A percentile compares a stretch with the other conserved stretches of the same genome.
phyloP scores from a whole-genome alignment of 2,113 vertebrate genomes.

The Mungos mungo region DNA sequence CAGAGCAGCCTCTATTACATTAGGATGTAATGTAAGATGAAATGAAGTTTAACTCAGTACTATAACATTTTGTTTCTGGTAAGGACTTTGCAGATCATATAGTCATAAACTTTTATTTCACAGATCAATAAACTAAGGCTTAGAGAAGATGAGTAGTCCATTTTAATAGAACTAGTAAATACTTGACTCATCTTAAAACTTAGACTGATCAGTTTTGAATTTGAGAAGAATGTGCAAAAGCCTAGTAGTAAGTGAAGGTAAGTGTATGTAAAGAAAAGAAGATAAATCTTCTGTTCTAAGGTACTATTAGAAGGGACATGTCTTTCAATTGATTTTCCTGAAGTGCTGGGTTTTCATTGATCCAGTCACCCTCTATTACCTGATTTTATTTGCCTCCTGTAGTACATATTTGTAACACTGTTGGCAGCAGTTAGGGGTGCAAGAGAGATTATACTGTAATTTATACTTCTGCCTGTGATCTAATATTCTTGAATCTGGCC shows the following conservation, averaged over 20 bases:
- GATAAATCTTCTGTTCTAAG: not conserved
- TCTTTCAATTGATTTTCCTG: slow-evolving; percentile 23
- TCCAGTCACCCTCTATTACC: not conserved
- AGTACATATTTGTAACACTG: not conserved
- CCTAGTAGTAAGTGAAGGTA: not conserved
- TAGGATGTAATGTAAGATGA: not conserved
- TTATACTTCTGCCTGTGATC: not conserved
- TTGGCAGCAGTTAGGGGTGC: not conserved
- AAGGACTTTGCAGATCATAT: not conserved
- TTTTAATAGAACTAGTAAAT: not conserved
- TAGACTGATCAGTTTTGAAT: not conserved
- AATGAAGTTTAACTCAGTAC: not conserved
- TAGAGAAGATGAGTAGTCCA: not conserved
- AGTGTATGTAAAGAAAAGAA: not conserved
- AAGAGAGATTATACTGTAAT: not conserved
- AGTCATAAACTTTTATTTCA: slow-evolving; percentile 3
- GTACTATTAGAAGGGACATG: not conserved
- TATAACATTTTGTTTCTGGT: slow-evolving; percentile 16
- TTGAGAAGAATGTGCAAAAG: slow-evolving; percentile 3
- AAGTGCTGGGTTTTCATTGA: not conserved
- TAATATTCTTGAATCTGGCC: not conserved
- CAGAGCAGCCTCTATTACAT: not conserved
- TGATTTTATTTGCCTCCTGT: not conserved
- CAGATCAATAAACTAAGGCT: not conserved
- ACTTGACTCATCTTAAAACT: not conserved